Conservation (phyloP, 2,113 vertebrate species). For the Chauna torquata region DNA sequence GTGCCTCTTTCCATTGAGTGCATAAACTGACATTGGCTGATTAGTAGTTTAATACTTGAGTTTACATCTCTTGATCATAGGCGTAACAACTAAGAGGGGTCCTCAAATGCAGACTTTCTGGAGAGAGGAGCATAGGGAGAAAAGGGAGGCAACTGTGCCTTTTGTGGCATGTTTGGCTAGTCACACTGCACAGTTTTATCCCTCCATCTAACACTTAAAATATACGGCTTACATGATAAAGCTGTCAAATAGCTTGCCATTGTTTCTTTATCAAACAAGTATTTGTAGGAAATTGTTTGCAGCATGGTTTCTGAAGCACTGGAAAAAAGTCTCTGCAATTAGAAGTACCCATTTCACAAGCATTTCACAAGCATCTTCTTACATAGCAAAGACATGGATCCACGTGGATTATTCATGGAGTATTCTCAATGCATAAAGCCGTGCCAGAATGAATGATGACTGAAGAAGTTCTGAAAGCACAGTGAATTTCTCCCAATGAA, state of each 20-base stretch:
- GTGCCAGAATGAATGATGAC: neutral
- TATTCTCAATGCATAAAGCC: neutral
- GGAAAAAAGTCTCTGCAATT: neutral
- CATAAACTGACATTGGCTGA: neutral
- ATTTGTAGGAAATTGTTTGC: neutral
- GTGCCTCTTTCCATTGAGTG: neutral
- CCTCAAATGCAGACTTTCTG: neutral
- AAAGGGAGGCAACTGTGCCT: neutral
- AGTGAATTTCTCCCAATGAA: neutral
- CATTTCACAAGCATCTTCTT: neutral
- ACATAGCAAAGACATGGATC: neutral
- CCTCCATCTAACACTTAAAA: neutral
- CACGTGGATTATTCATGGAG: neutral
- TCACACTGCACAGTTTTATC: neutral
- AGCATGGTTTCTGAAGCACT: neutral
- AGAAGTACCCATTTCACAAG: neutral
- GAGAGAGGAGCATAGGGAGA: neutral
- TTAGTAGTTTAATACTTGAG: neutral
- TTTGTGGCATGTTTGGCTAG: neutral
- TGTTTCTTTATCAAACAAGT: neutral
- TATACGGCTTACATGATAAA: neutral
- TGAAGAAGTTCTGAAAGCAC: neutral
- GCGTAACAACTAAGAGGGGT: neutral
- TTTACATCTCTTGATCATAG: neutral
- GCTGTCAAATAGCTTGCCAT: neutral